Base-by-base conservation (phyloP, 92 coral and sea anemone species). In the Blastomussa wellsi region DNA sequence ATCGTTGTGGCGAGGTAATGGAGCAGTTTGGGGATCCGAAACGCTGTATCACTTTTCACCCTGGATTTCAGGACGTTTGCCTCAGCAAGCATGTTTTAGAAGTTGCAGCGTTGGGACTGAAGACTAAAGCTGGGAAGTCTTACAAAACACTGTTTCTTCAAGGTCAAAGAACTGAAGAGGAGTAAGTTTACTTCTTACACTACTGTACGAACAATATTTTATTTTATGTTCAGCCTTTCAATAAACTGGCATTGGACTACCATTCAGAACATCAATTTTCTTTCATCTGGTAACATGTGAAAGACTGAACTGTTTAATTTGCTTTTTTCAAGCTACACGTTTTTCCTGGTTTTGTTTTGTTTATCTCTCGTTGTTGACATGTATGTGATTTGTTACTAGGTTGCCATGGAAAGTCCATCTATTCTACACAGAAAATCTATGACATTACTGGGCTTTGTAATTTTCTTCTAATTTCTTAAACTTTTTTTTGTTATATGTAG, bases 21-120 rank as follows among this genome's bases (percentile, higher is more conserved):
- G 88, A 62, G 47, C 77, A 82, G 44, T 10, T 82, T 33, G 80
- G 71, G 59, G 20, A n/a, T 13, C 82, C 71, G 2, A 48, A 17
- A 42, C 32, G 39, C 2, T 90, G 91, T 71, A 87, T 83, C 16
- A 76, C 88, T 20, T 47, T 39, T 49, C 93, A 90, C 55, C 90
- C 88, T 13, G 89, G 88, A 42, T 90, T 87, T 66, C 49, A 79
- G 17, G 26, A 73, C 73, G 88, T 90, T 78, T 87, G 91, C 68
- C 77, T 90, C n/a, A 78, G 78, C 79, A 90, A 79, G 52, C 82
- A 90, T 82, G 89, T 90, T 33, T 66, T 90, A 72, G 88, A 90
- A 13, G 78, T 82, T 29, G 89, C 93, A 14, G 86, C 88, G 52
- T n/a, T n/a, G n/a, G n/a, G n/a, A n/a, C n/a, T n/a, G n/a, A n/a